Conservation (phyloP, 1,140 invertebrate species). For the Hyles euphorbiae region DNA sequence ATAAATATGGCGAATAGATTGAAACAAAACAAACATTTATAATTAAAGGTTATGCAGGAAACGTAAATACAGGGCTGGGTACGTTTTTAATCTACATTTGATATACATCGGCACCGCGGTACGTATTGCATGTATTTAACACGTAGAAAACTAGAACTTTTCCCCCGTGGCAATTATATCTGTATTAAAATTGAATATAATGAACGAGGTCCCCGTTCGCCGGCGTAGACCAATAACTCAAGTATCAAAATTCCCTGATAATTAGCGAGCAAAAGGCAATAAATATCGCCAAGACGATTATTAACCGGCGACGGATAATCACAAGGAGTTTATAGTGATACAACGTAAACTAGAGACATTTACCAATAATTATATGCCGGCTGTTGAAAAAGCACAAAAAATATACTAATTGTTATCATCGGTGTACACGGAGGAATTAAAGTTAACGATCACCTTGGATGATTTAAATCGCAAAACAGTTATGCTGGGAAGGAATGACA, state of each 20-base stretch:
- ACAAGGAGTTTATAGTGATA: slow-evolving; percentile 44
- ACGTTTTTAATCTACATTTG: too few relatives aligned
- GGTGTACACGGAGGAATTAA: not conserved
- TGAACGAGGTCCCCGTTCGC: slow-evolving; percentile 21
- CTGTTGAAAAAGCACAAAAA: slow-evolving; percentile 1
- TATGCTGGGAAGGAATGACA: too few relatives aligned
- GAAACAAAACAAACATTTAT: too few relatives aligned
- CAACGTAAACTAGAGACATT: slow-evolving; percentile 37
- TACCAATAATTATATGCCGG: slow-evolving; percentile 1
- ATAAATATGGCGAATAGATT: too few relatives aligned
- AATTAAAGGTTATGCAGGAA: too few relatives aligned
- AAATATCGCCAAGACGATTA: slow-evolving; percentile 67
- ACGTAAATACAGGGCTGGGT: too few relatives aligned
- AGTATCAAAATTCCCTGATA: slow-evolving; percentile 71
- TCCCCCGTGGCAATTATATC: slow-evolving; percentile 16
- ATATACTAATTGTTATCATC: not conserved
- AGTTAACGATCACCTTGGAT: too few relatives aligned
- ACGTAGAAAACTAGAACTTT: slow-evolving; percentile 6
- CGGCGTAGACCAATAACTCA: slow-evolving; percentile 52
- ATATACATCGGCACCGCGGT: not conserved
- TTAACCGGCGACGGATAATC: slow-evolving; percentile 60
- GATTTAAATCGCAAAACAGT: too few relatives aligned
- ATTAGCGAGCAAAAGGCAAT: slow-evolving; percentile 58
- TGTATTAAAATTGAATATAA: slow-evolving; percentile 35
- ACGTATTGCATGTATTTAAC: not conserved